Base-by-base conservation (phyloP, 2,113 vertebrate species). In the Gnathochromis pfefferi region DNA sequence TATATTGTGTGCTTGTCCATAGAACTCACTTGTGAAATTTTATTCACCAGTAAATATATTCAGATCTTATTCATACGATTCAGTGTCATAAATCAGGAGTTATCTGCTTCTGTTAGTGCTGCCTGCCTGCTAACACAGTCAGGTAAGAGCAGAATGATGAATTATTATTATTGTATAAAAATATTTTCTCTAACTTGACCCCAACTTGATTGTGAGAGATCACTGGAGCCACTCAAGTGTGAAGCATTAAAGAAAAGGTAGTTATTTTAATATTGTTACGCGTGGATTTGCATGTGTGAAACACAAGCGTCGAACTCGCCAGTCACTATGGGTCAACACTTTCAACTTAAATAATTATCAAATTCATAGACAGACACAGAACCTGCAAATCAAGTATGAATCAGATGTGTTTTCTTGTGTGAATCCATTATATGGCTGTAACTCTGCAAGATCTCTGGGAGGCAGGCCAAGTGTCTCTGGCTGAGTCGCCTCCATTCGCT, bases 401-500 rank as follows among this genome's bases (percentile, higher is more conserved):
- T 85, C 54, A 80, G 87, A 68, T 86, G 90, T 85, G 75, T 93
- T 78, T 90, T 86, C 84, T 87, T 63, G 83, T 89, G 92, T 82
- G 85, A 93, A 93, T 93, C 85, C 88, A 88, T 94, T 87, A 91
- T 85, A 87, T 90, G 88, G 75, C 88, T 80, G 92, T 82, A 85
- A 92, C 92, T 92, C 79, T 87, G 92, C 51, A 68, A 94, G 92
- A 92, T 93, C 93, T 93, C 91, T 38, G 92, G 94, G 93, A 92
- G 80, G 47, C 90, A 42, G 89, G 93, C 95, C 95, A 95, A 94
- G 90, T 91, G 92, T 93, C 91, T 92, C 79, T 65, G 93, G 92
- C 89, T 92, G 91, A 92, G 92, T 92, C 92, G 93, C 94, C 91
- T 91, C 94, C 91, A 90, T 93, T 94, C 89, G 83, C 90, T 60